These are phyloP conservation scores for Carcharodon carcharias DNA, from an alignment of 2,797 vertebrate species.

Conservation along the genomic window DNA sequence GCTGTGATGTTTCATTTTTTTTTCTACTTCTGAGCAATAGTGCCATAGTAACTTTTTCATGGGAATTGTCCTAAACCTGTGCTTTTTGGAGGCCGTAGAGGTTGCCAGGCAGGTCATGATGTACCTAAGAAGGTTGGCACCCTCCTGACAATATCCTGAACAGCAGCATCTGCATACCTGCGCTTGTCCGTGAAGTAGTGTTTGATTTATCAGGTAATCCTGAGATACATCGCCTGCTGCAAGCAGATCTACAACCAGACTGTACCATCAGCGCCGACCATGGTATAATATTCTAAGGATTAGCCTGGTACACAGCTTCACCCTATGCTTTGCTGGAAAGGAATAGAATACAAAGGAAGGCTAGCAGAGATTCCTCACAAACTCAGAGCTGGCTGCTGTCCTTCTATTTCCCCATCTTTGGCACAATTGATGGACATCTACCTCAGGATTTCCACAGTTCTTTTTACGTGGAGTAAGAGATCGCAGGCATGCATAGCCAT, in stretches of 20 bases:
- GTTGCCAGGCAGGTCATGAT: background rate
- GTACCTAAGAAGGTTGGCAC: background rate
- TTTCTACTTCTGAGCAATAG: background rate
- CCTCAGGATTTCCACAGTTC: background rate
- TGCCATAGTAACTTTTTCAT: background rate
- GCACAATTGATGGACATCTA: background rate
- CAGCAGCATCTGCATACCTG: background rate
- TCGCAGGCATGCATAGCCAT: background rate
- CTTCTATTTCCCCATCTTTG: background rate
- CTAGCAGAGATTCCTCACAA: background rate
- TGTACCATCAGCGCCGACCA: background rate
- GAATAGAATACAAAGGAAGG: background rate
- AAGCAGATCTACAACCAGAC: background rate
- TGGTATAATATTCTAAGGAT: background rate
- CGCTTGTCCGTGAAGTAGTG: background rate
- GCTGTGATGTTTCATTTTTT: background rate
- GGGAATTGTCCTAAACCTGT: background rate
- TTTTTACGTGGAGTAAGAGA: background rate
- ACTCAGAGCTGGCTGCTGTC: background rate
- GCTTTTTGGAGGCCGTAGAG: background rate
- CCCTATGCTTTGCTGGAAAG: background rate
- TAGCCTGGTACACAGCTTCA: background rate
- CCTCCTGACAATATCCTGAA: background rate
- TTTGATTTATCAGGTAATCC: background rate
- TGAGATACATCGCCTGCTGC: background rate